Evolutionary conservation across 2,888 invertebrate genomes (phyloP), one percentile per base, ranked within the genome.

Genomic region (Drosophila neonasuta): DNA sequence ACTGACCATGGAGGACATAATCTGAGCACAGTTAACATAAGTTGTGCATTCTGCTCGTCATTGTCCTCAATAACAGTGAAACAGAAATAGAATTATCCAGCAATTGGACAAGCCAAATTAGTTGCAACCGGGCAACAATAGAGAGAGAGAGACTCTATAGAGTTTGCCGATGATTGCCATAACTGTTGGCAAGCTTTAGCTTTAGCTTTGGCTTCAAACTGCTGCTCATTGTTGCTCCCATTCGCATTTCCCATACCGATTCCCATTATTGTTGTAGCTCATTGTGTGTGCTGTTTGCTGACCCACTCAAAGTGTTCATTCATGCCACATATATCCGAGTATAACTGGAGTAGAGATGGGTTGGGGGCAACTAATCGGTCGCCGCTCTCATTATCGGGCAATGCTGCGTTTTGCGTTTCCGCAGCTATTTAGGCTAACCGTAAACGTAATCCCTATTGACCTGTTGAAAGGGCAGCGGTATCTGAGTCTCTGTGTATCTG

Each of bases 381-480:
- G 75, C 52, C 58, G 75, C 51, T 72, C 75, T 69, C 72, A 75
- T 76, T 76, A 77, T 52, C 57, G 49, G 55, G 36, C 54, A 63
- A 32, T 42, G 24, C 24, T 24, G 24, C 24, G 24, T 24, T 24
- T 24, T 24, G 74, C 63, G 71, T 80, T 80, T 80, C 80, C 86
- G 86, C 79, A 86, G 71, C 60, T 83, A 86, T 68, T 80, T 83
- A 68, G 41, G 60, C 13, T 80, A 79, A 84, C 80, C 72, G 84
- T 80, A 79, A 80, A 13, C 39, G 39, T 41, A 79, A 73, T 86
- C 85, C 77, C 74, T 76, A 84, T 81, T 85, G 87, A 70, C 82
- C 85, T 48, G 71, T 79, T 72, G 58, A 70, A 74, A 74, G 54
- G 56, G 61, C 52, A 24, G 54, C 52, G 20, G 20, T 20, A 20